Conservation (phyloP, 2,113 vertebrate species). For the Sceloporus tristichus region DNA sequence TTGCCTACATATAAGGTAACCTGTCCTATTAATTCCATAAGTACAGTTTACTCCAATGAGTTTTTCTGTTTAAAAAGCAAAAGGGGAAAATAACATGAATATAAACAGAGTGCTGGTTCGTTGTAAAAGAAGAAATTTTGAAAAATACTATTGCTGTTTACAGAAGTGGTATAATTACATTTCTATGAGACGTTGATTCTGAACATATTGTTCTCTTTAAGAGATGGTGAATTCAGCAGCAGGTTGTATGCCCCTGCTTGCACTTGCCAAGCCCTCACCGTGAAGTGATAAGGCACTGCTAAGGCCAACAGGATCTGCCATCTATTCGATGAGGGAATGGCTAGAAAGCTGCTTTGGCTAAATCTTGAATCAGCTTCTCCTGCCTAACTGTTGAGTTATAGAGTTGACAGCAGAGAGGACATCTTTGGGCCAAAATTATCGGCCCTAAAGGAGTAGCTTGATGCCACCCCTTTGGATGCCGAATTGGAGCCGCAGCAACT, state of each 20-base stretch:
- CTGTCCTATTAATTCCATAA: slow-evolving; percentile 80
- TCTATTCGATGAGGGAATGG: background rate
- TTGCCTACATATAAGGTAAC: slow-evolving; percentile 82
- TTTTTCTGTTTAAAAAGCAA: slow-evolving; percentile 72
- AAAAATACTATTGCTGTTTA: slow-evolving; percentile 42
- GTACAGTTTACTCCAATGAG: slow-evolving; percentile 80
- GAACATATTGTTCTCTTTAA: background rate
- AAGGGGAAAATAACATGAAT: slow-evolving; percentile 45
- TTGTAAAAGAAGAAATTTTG: slow-evolving; percentile 13
- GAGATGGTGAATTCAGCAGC: background rate
- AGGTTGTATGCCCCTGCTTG: background rate
- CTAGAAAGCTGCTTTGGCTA: background rate
- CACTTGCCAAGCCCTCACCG: background rate
- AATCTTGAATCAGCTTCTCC: background rate
- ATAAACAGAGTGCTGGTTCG: slow-evolving; percentile 17
- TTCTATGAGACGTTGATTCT: slow-evolving; percentile 20
- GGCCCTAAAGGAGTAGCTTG: too few species aligned
- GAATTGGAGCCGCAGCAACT: too few species aligned
- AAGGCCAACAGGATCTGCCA: background rate
- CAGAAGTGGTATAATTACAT: slow-evolving; percentile 5
- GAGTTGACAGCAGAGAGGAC: background rate
- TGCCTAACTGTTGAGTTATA: background rate
- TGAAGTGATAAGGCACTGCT: background rate
- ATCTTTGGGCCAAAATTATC: background rate
- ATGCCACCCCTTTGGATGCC: too few species aligned